Conservation (phyloP, 2,888 invertebrate species). For the Steinernema hermaphroditum region DNA sequence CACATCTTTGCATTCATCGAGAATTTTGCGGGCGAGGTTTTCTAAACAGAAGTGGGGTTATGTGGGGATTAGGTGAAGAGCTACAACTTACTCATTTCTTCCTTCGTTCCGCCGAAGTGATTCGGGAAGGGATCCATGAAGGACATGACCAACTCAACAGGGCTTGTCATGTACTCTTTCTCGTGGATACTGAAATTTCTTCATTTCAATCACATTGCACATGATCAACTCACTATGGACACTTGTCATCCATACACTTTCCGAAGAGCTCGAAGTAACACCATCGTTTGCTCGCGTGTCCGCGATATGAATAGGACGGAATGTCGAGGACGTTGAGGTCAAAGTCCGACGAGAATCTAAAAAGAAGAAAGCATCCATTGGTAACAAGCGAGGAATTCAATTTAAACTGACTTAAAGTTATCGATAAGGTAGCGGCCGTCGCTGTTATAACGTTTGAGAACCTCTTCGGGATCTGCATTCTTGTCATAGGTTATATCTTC, state of each 20-base stretch:
- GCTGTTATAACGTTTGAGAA: too few relatives aligned
- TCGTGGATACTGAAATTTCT: constrained; percentile 14
- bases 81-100: background rate
- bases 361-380: background rate
- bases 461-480: too few relatives aligned
- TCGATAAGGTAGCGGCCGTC: too few relatives aligned
- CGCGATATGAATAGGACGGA: background rate
- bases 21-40: too few relatives aligned
- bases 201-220: too few relatives aligned
- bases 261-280: constrained; percentile 32
- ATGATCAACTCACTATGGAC: constrained; percentile 29
- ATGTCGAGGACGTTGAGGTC: background rate
- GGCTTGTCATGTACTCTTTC: background rate
- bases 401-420: too few relatives aligned
- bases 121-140: background rate
- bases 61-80: background rate
- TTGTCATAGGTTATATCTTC: too few relatives aligned
- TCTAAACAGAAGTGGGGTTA: too few relatives aligned
- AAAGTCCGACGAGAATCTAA: background rate
- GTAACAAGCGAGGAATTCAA: too few relatives aligned
- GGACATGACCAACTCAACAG: background rate
- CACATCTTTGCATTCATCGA: too few relatives aligned
- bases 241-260: background rate
- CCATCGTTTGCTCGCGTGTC: background rate
- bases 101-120: background rate